A percentile compares a stretch with the other conserved stretches of the same genome.
phyloP scores from a whole-genome alignment of 2,888 invertebrate genomes.

The Empis stercorea region DNA sequence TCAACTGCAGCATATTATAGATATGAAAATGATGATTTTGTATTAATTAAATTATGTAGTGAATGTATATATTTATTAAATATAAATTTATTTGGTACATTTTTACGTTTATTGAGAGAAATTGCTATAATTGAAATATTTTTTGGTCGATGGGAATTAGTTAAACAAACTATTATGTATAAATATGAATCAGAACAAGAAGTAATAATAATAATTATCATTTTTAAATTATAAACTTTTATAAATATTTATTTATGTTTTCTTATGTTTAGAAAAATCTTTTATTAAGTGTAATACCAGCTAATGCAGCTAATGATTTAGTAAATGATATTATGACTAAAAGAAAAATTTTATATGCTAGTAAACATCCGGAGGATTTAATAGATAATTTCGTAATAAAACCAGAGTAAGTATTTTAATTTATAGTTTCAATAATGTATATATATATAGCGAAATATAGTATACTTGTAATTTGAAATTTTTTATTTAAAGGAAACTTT shows the following conservation, averaged over 20 bases:
- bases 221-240: too few species aligned
- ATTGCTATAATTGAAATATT: constrained; percentile 69
- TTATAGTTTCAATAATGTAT: too few species aligned
- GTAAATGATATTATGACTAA: not conserved
- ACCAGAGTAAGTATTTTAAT: too few species aligned
- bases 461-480: too few species aligned
- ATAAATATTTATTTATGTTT: too few species aligned
- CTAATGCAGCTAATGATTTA: constrained; percentile 47
- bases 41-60: too few species aligned
- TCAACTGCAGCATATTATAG: too few species aligned
- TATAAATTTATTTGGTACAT: constrained; percentile 47
- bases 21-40: constrained; percentile 14
- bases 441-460: too few species aligned
- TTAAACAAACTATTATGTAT: constrained; percentile 63
- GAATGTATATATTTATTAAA: too few species aligned
- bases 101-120: constrained; percentile 72
- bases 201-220: too few species aligned
- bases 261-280: constrained; percentile 53
- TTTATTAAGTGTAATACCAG: constrained; percentile 67
- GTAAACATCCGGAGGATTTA: not conserved
- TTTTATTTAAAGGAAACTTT: constrained; percentile 49
- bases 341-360: too few species aligned
- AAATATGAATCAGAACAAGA: constrained; percentile 71
- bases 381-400: not conserved
- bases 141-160: constrained; percentile 66